phyloP scores from a whole-genome alignment of 2,797 vertebrate genomes.

The Anas acuta region DNA sequence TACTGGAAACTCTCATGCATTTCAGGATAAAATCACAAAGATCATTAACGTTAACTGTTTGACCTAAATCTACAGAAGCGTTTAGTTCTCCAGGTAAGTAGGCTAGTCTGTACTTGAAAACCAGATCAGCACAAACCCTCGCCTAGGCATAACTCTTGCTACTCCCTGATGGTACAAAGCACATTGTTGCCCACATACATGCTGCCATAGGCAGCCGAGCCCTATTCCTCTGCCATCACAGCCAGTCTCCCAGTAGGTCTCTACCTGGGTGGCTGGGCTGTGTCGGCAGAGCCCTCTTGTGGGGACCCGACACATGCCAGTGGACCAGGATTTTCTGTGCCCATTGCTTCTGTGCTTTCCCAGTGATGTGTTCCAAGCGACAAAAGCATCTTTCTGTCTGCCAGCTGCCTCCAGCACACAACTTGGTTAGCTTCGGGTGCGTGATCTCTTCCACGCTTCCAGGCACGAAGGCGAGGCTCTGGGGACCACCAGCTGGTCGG shows the following conservation, averaged over 20 bases:
- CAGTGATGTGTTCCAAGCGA: not conserved
- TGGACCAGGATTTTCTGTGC: accelerated
- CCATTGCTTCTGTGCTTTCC: not conserved
- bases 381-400: not conserved
- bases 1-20: not conserved
- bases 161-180: not conserved
- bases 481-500: accelerated
- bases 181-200: accelerated
- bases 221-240: not conserved
- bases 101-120: not conserved
- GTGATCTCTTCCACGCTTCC: not conserved
- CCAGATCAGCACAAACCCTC: not conserved
- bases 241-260: not conserved
- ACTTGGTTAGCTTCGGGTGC: not conserved
- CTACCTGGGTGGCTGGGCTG: not conserved
- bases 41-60: not conserved
- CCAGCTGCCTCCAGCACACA: not conserved
- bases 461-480: not conserved
- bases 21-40: not conserved
- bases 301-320: accelerated
- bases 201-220: not conserved
- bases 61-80: not conserved
- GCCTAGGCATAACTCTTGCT: not conserved
- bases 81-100: not conserved
- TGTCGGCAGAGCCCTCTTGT: not conserved